Percentiles rank a stretch among this genome's conserved stretches.
These are phyloP conservation scores for Mayetiola destructor DNA, from an alignment of 2,888 invertebrate genomes.

Conservation along the genomic window DNA sequence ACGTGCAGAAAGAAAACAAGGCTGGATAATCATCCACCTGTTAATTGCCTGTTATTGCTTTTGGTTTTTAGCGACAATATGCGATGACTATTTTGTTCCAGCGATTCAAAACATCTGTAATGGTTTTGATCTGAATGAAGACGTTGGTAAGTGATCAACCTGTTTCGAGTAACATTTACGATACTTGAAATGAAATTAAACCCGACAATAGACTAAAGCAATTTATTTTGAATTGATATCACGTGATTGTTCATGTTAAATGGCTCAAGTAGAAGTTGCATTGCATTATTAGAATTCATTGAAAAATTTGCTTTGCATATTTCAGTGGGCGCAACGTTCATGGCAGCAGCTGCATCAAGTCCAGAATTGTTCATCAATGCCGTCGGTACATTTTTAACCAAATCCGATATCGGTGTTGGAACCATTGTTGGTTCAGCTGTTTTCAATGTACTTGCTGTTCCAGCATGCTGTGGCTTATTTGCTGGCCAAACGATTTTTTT, in stretches of 20 bases:
- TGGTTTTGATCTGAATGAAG: slow-evolving; percentile 37
- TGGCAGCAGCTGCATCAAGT: slow-evolving; percentile 78
- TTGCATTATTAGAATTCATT: background rate
- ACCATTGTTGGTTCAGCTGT: slow-evolving; percentile 66
- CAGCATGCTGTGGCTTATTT: slow-evolving; percentile 56
- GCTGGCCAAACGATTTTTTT: slow-evolving; percentile 45
- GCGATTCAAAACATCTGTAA: slow-evolving; percentile 65
- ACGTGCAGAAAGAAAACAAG: slow-evolving; percentile 43
- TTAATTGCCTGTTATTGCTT: slow-evolving; percentile 51
- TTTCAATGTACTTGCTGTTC: slow-evolving; percentile 62
- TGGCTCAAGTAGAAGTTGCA: background rate
- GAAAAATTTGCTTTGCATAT: background rate
- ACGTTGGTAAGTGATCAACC: background rate
- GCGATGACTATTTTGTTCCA: slow-evolving; percentile 83
- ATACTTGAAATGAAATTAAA: too few species aligned
- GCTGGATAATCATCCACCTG: slow-evolving; percentile 24
- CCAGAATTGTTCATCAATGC: slow-evolving; percentile 77
- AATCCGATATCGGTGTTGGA: slow-evolving; percentile 61
- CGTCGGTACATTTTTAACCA: slow-evolving; percentile 64
- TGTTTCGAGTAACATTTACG: too few species aligned
- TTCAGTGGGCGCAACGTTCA: slow-evolving; percentile 73
- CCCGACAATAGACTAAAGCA: too few species aligned
- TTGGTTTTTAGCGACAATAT: slow-evolving; percentile 60
- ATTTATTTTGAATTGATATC: background rate
- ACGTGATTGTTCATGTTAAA: background rate